Evolutionary conservation across 2,113 vertebrate genomes (phyloP), one percentile per base, ranked within the genome.

Genomic region (Phrynosoma blainvillii): DNA sequence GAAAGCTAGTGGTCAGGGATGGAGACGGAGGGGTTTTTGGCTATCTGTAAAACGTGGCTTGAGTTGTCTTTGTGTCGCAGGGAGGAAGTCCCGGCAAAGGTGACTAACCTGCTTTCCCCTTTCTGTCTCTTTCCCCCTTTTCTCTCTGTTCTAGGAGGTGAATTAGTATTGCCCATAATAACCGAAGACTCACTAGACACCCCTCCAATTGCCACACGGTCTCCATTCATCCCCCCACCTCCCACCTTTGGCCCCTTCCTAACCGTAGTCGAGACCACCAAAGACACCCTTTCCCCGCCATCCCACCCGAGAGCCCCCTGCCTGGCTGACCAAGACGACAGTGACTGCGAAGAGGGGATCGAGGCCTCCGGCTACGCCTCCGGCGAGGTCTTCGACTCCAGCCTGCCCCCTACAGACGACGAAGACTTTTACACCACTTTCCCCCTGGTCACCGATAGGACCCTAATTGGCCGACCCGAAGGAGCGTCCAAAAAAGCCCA

Each of bases 81-180:
- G 32, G 11, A 2, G 25, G 25, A 8, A 9, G 3, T 5, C 4
- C 40, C 70, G 3, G 11, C 30, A 2, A 27, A n/a, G 65, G 75
- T 21, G 21, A 54, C 85, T 87, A 80, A 84, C 76, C 71, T 11
- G 1, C 90, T 91, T 87, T 84, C 92, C 87, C 86, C 92, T 90
- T 94, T 94, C 82, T 94, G 92, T 91, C 94, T 90, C 65, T 90
- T 71, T 76, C 82, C 96, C 42, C 95, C 93, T 97, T 88, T 91
- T 96, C 96, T 96, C 95, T 96, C 91, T 96, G 92, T 97, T 95
- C 96, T 97, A 98, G 98, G 98, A 98, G 98, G 98, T 97, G 98
- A 98, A 97, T 97, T 99, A 98, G 98, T 99, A 93, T 98, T 98
- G 95, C 98, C 98, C 96, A 98, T 99, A 96, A 98, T 99, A 96